Evolutionary conservation across 2,797 vertebrate genomes (phyloP), one percentile per base, ranked within the genome.

Genomic region (Orestias chungarensis): DNA sequence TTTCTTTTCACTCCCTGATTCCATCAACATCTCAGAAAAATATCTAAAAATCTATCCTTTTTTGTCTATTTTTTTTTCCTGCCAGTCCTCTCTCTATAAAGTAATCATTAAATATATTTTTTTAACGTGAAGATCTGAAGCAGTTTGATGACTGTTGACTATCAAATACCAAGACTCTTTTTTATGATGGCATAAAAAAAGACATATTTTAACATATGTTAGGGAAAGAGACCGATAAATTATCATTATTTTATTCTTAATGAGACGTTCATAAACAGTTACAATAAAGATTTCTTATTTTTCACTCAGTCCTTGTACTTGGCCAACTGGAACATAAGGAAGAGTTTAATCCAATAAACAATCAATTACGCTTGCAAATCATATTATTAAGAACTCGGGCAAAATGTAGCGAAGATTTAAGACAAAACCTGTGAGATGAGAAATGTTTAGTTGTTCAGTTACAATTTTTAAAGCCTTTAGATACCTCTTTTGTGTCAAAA

Each of bases 41-140:
- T 59, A 74, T 74, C 65, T 78, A 66, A 31, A 66, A 61, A 55
- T 69, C 65, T 27, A 75, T 54, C 68, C 40, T 73, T 64, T 70
- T 14, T 44, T 15, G 43, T 77, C 23, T 18, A n/a, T 65, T 66
- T 74, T 33, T 12, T n/a, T 12, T 64, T 70, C 35, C 17, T 33
- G 57, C 25, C 50, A 69, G 33, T 35, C n/a, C 25, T 47, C 44
- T n/a, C 25, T 47, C 52, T 55, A 15, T 68, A 73, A 46, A 25
- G 25, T 20, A 69, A 11, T 47, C 27, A 20, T 68, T 44, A 50
- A 15, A 64, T 72, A 62, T 70, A 54, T 59, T 20, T 46, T 33
- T 1, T 54, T 17, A 12, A 38, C 49, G 42, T 18, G 33, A 40
- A 14, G 55, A 75, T 67, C 25, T 62, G 27, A 49, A 61, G 25